Evolutionary conservation across 2,113 vertebrate genomes (phyloP).

Genomic region (Silurus asotus): DNA sequence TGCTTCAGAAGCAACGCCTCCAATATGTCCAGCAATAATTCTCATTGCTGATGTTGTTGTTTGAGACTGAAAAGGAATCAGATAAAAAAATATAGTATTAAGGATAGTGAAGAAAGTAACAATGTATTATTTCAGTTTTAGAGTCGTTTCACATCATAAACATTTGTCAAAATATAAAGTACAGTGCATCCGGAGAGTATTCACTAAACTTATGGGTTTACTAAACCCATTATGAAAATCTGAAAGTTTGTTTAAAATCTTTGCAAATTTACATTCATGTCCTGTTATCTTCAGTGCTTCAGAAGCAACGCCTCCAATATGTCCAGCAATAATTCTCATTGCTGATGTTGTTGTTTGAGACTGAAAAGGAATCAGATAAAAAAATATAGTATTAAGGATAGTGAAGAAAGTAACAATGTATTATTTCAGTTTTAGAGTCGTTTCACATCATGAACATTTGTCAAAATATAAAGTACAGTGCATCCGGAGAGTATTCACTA

Average conservation of each 20-base stretch:
- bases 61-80: constrained; percentile 54
- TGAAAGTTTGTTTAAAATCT: too few relatives aligned
- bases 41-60: constrained; percentile 58
- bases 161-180: neutral
- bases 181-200: too few relatives aligned
- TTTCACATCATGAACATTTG: neutral
- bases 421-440: too few relatives aligned
- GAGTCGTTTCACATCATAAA: neutral
- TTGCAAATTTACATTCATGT: constrained; percentile 1
- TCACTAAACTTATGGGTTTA: too few relatives aligned
- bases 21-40: neutral
- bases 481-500: too few relatives aligned
- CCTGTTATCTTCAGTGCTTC: constrained; percentile 18
- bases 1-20: neutral
- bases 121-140: neutral
- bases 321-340: constrained; percentile 39
- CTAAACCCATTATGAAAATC: too few relatives aligned
- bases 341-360: constrained; percentile 58
- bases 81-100: constrained; percentile 6
- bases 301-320: neutral
- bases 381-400: neutral
- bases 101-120: neutral
- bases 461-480: neutral
- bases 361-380: constrained; percentile 43
- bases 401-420: neutral